Evolutionary conservation across 2,888 invertebrate species (phyloP), one percentile per base, ranked within the genome.

Genomic region (Deilephila porcellus): DNA sequence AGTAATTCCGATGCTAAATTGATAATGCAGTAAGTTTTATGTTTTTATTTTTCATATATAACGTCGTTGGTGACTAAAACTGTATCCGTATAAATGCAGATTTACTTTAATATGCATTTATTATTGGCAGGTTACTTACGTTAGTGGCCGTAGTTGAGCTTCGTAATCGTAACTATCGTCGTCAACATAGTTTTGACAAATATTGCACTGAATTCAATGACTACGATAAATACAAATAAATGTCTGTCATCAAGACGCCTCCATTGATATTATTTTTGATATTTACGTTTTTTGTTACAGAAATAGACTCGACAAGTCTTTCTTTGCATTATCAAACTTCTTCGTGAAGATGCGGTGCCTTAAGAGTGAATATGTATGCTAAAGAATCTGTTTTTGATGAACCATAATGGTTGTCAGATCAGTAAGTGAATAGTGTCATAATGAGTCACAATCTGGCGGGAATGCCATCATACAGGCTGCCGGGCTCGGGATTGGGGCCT

Each of bases 371-470:
- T 83, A 80, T 83, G 84, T 85, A 83, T 88, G 84, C 82, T 90
- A 85, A 88, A 84, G 79, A 17, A 83, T 82, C 77, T 83, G 78
- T 80, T 82, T 78, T 82, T 80, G 78, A 80, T 77, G 83, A 78
- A 76, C 82, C 87, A 92, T 89, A 84, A 93, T 93, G 92, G 87
- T 91, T 82, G 86, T 88, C 81, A 90, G 88, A 91, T 86, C 86
- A 86, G 88, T 86, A 85, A 85, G 80, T 83, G 86, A 89, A 91
- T 90, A 91, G 83, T 84, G 85, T 80, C 88, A 93, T 85, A 88
- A 97, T 97, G 97, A 97, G 97, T 96, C 97, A 97, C 92, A 97
- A 97, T 95, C 95, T 97, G 96, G 96, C 96, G 91, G 97, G 97
- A 95, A 97, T 97, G 97, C 96, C 97, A 91, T 96, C 97, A 89